A percentile compares a stretch with the other conserved stretches of the same genome.
Evolutionary conservation across 2,888 invertebrate genomes (phyloP).

Genomic region (Nomada goodeniana): DNA sequence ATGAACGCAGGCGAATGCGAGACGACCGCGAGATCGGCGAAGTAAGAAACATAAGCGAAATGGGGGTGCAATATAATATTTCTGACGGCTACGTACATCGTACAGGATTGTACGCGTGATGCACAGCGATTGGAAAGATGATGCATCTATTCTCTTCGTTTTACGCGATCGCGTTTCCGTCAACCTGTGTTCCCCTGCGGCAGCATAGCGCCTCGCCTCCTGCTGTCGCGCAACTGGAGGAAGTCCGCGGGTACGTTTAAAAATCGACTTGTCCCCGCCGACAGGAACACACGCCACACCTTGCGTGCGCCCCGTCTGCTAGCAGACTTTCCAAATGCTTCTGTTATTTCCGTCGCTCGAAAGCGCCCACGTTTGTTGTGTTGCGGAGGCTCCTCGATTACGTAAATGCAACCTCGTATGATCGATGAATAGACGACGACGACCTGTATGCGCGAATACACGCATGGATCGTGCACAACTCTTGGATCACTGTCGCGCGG

Average conservation of each 20-base stretch:
- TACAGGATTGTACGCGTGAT: neutral
- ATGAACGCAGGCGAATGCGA: neutral
- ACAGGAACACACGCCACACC: neutral
- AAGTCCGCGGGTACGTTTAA: too few species aligned
- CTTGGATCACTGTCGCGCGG: neutral
- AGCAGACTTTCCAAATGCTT: constrained; percentile 36
- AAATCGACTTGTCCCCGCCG: too few species aligned
- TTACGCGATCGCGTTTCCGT: neutral
- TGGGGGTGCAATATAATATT: too few species aligned
- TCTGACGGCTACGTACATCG: too few species aligned
- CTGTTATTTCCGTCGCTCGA: constrained; percentile 46
- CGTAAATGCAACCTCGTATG: constrained; percentile 38
- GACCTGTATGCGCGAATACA: constrained; percentile 7
- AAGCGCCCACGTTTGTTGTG: neutral
- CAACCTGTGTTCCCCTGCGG: neutral
- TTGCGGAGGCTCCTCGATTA: constrained; percentile 7
- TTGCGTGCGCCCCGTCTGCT: neutral
- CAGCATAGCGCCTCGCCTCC: neutral
- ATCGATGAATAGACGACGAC: constrained; percentile 31
- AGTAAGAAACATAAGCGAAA: neutral
- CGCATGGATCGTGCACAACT: neutral
- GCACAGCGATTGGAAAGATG: too few species aligned
- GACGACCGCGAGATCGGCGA: neutral
- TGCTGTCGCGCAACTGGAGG: neutral
- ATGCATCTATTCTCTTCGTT: neutral